A percentile compares a stretch with the other conserved stretches of the same genome.
These are phyloP conservation scores for Aythya baeri DNA, from an alignment of 2,113 vertebrate genomes.

Conservation along the genomic window DNA sequence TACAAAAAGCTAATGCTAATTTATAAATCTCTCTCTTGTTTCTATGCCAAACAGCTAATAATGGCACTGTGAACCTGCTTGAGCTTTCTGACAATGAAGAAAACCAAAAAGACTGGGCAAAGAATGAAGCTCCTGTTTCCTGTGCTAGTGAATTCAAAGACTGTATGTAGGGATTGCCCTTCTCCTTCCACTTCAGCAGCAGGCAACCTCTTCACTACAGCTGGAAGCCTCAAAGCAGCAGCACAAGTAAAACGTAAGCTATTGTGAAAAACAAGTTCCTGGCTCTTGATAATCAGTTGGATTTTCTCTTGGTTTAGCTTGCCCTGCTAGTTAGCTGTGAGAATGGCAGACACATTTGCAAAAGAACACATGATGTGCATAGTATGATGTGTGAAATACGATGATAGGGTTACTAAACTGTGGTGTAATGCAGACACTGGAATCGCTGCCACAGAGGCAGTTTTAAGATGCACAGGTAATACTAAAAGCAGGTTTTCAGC, in stretches of 20 bases:
- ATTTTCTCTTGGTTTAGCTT: neutral
- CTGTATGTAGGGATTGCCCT: neutral
- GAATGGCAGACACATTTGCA: neutral
- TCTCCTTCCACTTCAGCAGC: neutral
- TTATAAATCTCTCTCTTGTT: neutral
- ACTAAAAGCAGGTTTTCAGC: neutral
- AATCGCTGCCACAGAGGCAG: neutral
- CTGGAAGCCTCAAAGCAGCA: neutral
- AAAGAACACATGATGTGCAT: rapidly evolving
- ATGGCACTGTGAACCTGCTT: neutral
- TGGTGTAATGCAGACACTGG: neutral
- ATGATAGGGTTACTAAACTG: neutral
- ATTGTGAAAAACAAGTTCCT: neutral
- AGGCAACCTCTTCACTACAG: neutral
- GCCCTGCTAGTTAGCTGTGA: neutral
- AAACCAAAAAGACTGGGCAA: neutral
- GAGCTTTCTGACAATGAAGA: neutral
- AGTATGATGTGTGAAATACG: neutral
- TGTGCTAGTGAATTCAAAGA: neutral
- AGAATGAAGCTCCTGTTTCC: neutral
- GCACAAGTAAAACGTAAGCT: neutral
- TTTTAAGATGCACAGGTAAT: neutral
- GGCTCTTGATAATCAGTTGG: neutral
- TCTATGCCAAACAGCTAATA: neutral
- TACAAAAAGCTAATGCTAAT: neutral